Evolutionary conservation across 37 sponge, comb jelly and placozoan genomes (phyloP), one percentile per base, ranked within the genome.

Genomic region (Cladorhizidae sp.): DNA sequence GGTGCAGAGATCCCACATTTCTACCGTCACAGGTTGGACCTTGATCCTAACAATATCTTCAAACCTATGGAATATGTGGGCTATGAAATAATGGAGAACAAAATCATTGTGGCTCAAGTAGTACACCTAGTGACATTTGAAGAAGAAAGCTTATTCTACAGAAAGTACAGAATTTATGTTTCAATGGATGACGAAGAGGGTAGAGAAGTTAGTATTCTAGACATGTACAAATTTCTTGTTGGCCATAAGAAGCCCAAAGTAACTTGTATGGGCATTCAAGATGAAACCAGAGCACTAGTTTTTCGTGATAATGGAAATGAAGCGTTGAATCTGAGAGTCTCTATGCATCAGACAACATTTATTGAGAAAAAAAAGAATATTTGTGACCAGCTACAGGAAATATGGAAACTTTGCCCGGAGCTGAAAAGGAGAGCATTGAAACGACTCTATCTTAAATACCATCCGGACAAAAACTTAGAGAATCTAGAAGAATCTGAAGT

Each of bases 11-110:
- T 88, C 1, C 89, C 84, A 74, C 52, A 57, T 29, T 22, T 7
- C 0, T 81, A 51, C 77, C 83, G 76, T 25, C 45, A 75, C 56
- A 31, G 71, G 20, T 67, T 88, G 18, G 87, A 86, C 36, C 83
- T 73, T 49, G 72, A 75, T 43, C 37, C 57, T 45, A 28, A 76
- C 25, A 75, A 86, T 55, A 63, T 83, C 40, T 91, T 91, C 40
- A 40, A 77, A 15, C 64, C 86, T 29, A 56, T 72, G 42, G 91
- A 91, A 23, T 76, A 39, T 41, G 87, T 91, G 22, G 91, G 86
- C 3, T 91, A 91, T 82, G 85, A 89, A 31, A 49, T 72, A 14
- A 12, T 28, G 28, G 51, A 35, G 17, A 70, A 50, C 14, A 40
- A 84, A 42, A 67, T 72, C 51, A 79, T 89, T n/a, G 76, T 72